phyloP scores from a whole-genome alignment of 2,888 invertebrate genomes.

The Caenorhabditis angaria region DNA sequence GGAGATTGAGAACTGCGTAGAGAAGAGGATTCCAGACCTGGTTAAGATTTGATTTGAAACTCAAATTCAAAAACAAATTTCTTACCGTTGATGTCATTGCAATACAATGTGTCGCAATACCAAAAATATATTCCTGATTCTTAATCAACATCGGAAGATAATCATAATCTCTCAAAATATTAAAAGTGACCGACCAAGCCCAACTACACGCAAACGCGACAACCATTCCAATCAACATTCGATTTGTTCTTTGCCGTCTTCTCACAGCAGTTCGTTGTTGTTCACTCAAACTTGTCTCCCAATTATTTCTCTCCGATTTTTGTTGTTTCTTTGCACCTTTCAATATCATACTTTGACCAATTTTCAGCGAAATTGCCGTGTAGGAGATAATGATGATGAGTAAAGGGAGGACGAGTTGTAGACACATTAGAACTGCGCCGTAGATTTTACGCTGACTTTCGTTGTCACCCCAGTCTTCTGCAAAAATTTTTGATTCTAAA shows the following conservation, averaged over 20 bases:
- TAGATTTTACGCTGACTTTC: conserved; percentile 59
- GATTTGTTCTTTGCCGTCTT: conserved; percentile 68
- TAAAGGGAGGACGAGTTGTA: conserved; percentile 69
- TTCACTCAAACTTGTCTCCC: conserved; percentile 62
- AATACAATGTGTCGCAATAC: conserved; percentile 68
- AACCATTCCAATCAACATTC: conserved; percentile 70
- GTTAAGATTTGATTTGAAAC: conserved; percentile 8
- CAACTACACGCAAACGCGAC: conserved; percentile 67
- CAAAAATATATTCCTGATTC: conserved; percentile 67
- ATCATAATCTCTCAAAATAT: conserved; percentile 68
- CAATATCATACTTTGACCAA: conserved; percentile 68
- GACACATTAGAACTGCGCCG: conserved; percentile 63
- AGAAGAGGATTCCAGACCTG: conserved; percentile 70
- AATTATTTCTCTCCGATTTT: conserved; percentile 30
- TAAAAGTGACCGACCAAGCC: conserved; percentile 69
- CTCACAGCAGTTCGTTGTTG: conserved; percentile 67
- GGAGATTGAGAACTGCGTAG: conserved; percentile 68
- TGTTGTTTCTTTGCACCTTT: conserved; percentile 64
- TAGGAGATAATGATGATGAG: conserved; percentile 69
- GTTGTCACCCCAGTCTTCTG: conserved; percentile 51
- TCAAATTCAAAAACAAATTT: not conserved
- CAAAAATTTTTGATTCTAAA: too few species aligned
- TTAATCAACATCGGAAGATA: conserved; percentile 61
- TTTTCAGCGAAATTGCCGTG: conserved; percentile 67
- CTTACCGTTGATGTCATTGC: conserved; percentile 71